Evolutionary conservation across 1,140 invertebrate genomes (phyloP), one percentile per base, ranked within the genome.

Genomic region (Drosophila sulfurigaster): DNA sequence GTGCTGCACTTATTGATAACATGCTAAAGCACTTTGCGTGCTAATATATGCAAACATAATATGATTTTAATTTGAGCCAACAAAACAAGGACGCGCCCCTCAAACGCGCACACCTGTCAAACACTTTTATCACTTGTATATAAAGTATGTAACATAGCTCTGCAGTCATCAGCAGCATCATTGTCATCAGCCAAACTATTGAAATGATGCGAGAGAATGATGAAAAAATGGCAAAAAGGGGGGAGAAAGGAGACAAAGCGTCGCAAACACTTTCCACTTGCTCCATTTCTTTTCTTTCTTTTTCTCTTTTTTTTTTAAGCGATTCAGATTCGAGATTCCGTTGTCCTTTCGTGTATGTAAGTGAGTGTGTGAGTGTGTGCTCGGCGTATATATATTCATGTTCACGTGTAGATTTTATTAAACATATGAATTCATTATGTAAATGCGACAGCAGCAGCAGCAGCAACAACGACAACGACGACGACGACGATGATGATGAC

Each of bases 401-500:
- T 80, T 83, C 85, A 83, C 81, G 81, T 89, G 85, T 89, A 81
- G 80, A 89, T 88, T 91, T 90, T 91, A 91, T 90, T 90, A 90
- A 90, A 81, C 89, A 87, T 87, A 91, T 91, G 89, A 91, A 91
- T 90, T 87, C 80, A 91, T 91, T 91, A 91, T 91, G 88, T 75
- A 91, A 91, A 91, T 91, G 74, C 62, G 62, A 51, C 65, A 51
- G 54, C 67, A 35, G 59, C 76, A 51, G 51, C 41, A 54, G 51
- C 28, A 35, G 45, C 30, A 45, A 59, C 74, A 38, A 62, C 30
- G 32, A 67, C 52, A 13, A 73, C 30, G 15, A 59, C 74, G 45
- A 62, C 20, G 41, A 68, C 52, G 20, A 73, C 20, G 15, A 54
- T 43, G 57, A 28, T 41, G 70, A 72, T 63, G 62, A 59, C 20